Conservation (phyloP, 2,888 invertebrate species). For the Agrypnus murinus region DNA sequence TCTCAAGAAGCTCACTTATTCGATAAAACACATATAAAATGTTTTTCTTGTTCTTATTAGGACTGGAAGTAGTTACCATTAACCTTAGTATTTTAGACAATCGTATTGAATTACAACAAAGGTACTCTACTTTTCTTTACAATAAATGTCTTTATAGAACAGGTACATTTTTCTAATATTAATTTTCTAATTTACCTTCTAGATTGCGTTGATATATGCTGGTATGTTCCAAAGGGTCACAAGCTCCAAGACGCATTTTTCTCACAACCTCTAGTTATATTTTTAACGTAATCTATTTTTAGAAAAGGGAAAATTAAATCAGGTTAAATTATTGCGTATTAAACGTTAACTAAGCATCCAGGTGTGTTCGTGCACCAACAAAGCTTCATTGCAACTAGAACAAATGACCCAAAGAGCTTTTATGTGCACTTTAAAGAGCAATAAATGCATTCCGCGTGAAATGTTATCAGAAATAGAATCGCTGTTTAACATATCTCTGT, state of each 20-base stretch:
- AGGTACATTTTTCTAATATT: too few species aligned
- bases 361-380: conserved; percentile 37
- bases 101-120: background rate
- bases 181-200: conserved; percentile 63
- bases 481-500: conserved; percentile 26
- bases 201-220: conserved; percentile 76
- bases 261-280: conserved; percentile 4
- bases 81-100: background rate
- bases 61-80: background rate
- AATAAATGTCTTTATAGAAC: too few species aligned
- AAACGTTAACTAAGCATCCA: background rate
- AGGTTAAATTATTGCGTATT: background rate
- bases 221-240: conserved; percentile 73
- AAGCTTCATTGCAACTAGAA: conserved; percentile 54
- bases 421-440: conserved; percentile 50
- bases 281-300: too few species aligned
- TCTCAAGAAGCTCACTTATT: too few species aligned
- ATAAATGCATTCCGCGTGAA: conserved; percentile 58
- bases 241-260: conserved; percentile 51
- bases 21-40: too few species aligned
- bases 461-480: conserved; percentile 64
- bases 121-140: too few species aligned
- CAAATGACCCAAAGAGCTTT: conserved; percentile 53
- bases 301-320: too few species aligned
- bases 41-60: too few species aligned